Base-by-base conservation (phyloP, 2,888 invertebrate genomes). In the Hirtodrosophila trivittata region DNA sequence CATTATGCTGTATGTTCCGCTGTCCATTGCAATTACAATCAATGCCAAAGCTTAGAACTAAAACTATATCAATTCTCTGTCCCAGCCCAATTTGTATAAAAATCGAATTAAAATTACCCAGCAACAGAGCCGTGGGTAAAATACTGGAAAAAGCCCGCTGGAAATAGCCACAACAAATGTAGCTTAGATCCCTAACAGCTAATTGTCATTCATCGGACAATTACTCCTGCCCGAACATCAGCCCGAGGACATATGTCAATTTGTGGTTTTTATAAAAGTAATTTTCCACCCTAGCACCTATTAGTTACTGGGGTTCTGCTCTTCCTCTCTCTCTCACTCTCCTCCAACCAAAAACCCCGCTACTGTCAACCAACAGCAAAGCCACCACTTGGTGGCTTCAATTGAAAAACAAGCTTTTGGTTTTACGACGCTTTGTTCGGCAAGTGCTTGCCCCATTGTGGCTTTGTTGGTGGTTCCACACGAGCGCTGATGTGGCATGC, bases 371-470 rank as follows among this genome's bases (percentile, higher is more conserved):
- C 13, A 7, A 12, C 37, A 35, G n/a, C 18, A 14, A 10, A 43
- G n/a, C 18, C 49, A 38, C 43, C 46, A 39, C 55, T 60, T 38
- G 50, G 46, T 50, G 64, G 64, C 51, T 49, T 43, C 67, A 81
- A 80, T 86, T 86, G 80, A 66, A 81, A 86, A 86, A 81, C 74
- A 73, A 70, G 87, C 85, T 84, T 85, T 84, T 77, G 82, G 87
- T 74, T 84, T 86, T 81, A 77, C 56, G 77, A 49, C 47, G 68
- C 85, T 84, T 86, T 86, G 81, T 86, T 57, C 67, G 47, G 13
- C 38, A 14, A 51, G 57, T 57, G 41, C 39, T 54, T 54, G 28
- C 28, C 28, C 16, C 43, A 18, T 43, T 49, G 18, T 21, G 25
- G n/a, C 32, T 30, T 32, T 63, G 52, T 42, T 66, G 67, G 51